Conservation (phyloP, 2,113 vertebrate species). For the Anhinga rufa region DNA sequence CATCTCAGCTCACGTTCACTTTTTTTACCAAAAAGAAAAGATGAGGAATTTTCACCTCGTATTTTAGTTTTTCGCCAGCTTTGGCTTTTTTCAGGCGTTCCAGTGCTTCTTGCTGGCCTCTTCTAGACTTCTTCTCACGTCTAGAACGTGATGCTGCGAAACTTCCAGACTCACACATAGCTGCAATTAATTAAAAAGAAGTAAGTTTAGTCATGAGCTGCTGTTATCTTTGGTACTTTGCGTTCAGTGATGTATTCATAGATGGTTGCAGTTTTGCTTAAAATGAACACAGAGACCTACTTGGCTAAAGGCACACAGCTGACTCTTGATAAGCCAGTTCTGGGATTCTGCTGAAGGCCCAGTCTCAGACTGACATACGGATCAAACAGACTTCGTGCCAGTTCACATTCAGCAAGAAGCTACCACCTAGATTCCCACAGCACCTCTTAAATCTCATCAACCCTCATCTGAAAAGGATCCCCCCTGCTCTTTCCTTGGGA, state of each 20-base stretch:
- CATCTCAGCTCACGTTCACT: background rate
- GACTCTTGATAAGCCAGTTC: background rate
- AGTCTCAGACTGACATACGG: background rate
- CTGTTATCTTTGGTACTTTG: background rate
- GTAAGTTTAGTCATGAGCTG: background rate
- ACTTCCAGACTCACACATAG: slow-evolving; percentile 60
- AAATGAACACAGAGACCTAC: background rate
- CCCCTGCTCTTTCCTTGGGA: background rate
- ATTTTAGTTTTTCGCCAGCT: slow-evolving; percentile 93
- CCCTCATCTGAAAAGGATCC: background rate
- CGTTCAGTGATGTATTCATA: background rate
- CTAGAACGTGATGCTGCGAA: slow-evolving; percentile 83
- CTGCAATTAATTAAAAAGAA: slow-evolving; percentile 11
- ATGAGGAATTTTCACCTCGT: slow-evolving; percentile 79
- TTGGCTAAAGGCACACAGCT: background rate
- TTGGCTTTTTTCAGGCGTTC: slow-evolving; percentile 90
- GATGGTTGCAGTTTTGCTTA: background rate
- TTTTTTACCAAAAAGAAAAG: background rate
- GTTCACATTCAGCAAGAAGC: background rate
- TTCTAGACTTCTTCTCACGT: slow-evolving; percentile 88
- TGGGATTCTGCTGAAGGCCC: background rate
- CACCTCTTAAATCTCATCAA: background rate
- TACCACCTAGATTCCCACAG: background rate
- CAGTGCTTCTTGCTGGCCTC: slow-evolving; percentile 87
- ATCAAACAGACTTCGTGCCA: background rate